Conservation (phyloP, 2,888 invertebrate species). For the Zaprionus obscuricornis region DNA sequence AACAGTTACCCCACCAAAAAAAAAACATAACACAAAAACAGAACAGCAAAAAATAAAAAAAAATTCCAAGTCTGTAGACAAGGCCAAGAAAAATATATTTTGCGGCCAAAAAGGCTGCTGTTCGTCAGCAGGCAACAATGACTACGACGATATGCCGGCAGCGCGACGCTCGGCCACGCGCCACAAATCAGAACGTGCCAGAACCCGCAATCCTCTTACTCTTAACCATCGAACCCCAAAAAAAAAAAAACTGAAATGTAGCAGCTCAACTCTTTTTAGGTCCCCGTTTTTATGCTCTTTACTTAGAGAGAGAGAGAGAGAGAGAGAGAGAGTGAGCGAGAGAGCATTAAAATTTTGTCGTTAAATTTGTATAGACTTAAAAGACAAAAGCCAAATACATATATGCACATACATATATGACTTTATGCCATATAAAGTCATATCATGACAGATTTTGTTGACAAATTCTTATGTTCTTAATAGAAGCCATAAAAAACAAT, state of each 20-base stretch:
- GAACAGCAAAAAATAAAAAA: not conserved
- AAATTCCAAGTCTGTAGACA: constrained; percentile 15
- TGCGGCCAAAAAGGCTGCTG: constrained; percentile 24
- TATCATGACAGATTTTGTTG: no score
- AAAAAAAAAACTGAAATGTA: no score
- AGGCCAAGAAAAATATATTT: constrained; percentile 50
- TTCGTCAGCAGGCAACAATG: no score
- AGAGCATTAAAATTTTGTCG: no score
- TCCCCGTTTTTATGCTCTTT: not conserved
- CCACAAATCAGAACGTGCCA: constrained; percentile 39
- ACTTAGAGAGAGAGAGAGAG: no score
- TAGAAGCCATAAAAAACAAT: no score
- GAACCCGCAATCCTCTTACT: not conserved
- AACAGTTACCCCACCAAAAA: constrained; percentile 36
- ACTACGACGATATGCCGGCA: no score
- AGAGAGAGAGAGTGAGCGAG: not conserved
- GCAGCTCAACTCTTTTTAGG: not conserved
- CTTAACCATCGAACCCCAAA: constrained; percentile 6
- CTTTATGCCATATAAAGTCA: no score
- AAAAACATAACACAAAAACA: constrained; percentile 6
- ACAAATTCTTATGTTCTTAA: no score
- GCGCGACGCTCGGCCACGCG: constrained; percentile 29
- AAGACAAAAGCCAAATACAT: no score
- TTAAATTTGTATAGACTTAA: no score
- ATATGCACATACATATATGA: no score